These are phyloP conservation scores for Suncus etruscus DNA, from an alignment of 2,113 vertebrate species.

Conservation along the genomic window DNA sequence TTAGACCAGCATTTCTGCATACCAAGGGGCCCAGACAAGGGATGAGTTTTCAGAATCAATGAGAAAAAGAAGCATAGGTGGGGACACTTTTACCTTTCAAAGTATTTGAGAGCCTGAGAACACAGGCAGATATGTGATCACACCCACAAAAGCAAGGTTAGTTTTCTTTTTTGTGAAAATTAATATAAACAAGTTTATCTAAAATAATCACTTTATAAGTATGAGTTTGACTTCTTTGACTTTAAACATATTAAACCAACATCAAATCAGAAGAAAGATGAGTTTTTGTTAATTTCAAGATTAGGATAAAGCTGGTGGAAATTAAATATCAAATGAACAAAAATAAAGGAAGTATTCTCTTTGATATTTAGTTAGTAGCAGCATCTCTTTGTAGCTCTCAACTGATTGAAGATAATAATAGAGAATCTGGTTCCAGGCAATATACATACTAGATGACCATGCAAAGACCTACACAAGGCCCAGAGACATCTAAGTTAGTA, in stretches of 20 bases:
- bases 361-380: too few relatives aligned
- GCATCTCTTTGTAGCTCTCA: not conserved
- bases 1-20: slow-evolving; percentile 46
- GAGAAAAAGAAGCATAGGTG: slow-evolving; percentile 5
- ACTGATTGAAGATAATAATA: not conserved
- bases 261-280: not conserved
- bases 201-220: slow-evolving; percentile 8
- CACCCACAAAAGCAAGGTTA: slow-evolving; percentile 48
- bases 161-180: slow-evolving; percentile 52
- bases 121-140: not conserved
- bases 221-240: not conserved
- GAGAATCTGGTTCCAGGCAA: not conserved
- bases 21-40: slow-evolving; percentile 30
- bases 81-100: slow-evolving; percentile 41
- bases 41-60: slow-evolving; percentile 54
- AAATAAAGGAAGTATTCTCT: not conserved
- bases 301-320: not conserved
- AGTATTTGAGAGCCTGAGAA: slow-evolving; percentile 53
- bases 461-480: not conserved
- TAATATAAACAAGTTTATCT: not conserved
- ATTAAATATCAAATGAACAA: not conserved
- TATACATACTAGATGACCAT: not conserved
- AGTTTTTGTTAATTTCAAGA: slow-evolving; percentile 21
- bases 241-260: slow-evolving; percentile 32
- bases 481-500: slow-evolving; percentile 14